Evolutionary conservation across 1,140 invertebrate genomes (phyloP), one percentile per base, ranked within the genome.

Genomic region (Cheumatopsyche charites): DNA sequence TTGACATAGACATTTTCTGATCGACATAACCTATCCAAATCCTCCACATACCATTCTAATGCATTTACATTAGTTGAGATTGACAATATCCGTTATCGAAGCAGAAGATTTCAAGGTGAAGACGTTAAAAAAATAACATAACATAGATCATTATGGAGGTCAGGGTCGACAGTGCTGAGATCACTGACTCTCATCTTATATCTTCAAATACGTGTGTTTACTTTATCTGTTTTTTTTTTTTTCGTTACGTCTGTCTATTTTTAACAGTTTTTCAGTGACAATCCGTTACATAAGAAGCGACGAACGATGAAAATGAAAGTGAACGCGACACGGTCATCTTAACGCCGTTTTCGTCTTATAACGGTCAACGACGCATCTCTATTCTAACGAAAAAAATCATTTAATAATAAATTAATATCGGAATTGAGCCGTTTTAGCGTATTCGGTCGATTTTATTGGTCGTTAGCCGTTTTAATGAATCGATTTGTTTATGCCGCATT

Each of bases 121-220:
- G 19, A 58, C 21, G 55, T 17, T 15, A 58, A 58, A 58, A 58
- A 58, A n/a, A n/a, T n/a, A n/a, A n/a, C n/a, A n/a, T n/a, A n/a
- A 19, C 21, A 26, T 58, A 5, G 11, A 23, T 26, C 21, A 9
- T 25, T 19, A 25, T 13, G 55, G 23, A 36, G 55, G 55, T 58
- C 55, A 58, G 2, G 55, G 55, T 58, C 55, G 23, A 3, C 17
- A 19, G 13, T 58, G n/a, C n/a, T n/a, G 29, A 36, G 29, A 36
- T 36, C 29, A 36, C 19, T 58, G 55, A 58, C 55, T 58, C n/a
- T n/a, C 21, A 9, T 3, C 19, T 4, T 9, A 26, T 12, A 23
- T 21, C 55, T 58, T 58, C 55, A 23, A 12, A 58, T 58, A 21
- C 19, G 55, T 26, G 17, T 19, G 55, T 58, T 21, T 58, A n/a